A percentile compares a stretch with the other conserved stretches of the same genome.
Evolutionary conservation across 2,797 vertebrate species (phyloP).

Genomic region (Esox lucius): DNA sequence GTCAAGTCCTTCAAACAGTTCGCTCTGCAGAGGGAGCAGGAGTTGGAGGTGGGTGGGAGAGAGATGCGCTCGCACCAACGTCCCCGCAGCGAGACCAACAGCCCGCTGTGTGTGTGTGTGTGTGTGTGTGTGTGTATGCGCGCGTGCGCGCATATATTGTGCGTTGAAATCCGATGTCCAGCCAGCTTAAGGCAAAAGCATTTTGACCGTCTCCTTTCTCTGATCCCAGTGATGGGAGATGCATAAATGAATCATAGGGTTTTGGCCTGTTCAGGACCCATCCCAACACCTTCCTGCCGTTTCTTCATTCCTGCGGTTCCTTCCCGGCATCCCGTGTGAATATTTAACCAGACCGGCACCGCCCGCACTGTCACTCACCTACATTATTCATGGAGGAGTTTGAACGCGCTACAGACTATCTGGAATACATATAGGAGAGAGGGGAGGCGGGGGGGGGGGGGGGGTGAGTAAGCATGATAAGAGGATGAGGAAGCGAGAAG

Average conservation of each 20-base stretch:
- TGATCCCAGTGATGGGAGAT: slow-evolving; percentile 34
- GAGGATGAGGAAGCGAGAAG: not conserved
- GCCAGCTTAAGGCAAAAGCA: slow-evolving; percentile 18
- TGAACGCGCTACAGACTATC: slow-evolving; percentile 57
- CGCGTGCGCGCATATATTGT: not conserved
- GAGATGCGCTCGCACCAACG: not conserved
- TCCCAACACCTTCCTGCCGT: slow-evolving; percentile 4
- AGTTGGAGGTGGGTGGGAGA: slow-evolving; percentile 84
- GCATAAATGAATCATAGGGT: slow-evolving; percentile 43
- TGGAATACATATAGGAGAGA: slow-evolving; percentile 17
- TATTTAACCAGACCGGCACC: slow-evolving; percentile 47
- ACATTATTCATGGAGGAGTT: slow-evolving; percentile 67
- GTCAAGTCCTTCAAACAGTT: slow-evolving; percentile 99
- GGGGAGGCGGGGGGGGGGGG: not conserved
- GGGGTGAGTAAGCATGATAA: not conserved
- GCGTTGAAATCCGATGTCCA: slow-evolving; percentile 12
- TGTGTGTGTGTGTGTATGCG: too few species aligned
- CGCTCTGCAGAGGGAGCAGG: slow-evolving; percentile 94
- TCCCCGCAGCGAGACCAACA: not conserved
- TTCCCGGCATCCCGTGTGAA: slow-evolving; percentile 54
- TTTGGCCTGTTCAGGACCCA: slow-evolving; percentile 29
- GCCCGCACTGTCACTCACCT: slow-evolving; percentile 59
- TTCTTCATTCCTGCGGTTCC: slow-evolving; percentile 1
- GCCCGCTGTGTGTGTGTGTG: too few species aligned
- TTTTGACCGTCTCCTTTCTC: not conserved